A percentile compares a stretch with the other conserved stretches of the same genome.
Conservation (phyloP, 2,797 vertebrate genomes). For the Clarias fuscus region DNA sequence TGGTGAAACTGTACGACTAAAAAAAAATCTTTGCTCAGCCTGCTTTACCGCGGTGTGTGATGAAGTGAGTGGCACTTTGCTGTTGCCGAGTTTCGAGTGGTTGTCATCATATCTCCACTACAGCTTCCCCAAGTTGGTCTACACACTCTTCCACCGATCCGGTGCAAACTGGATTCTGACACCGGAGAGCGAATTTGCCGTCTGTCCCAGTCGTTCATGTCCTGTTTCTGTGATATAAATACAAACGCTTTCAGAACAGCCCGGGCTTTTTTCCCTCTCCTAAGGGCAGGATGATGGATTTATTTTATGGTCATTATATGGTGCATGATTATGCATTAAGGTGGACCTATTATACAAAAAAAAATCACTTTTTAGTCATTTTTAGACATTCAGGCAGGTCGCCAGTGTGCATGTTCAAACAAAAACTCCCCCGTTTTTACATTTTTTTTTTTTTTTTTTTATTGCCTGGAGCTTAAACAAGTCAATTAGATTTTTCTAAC, state of each 20-base stretch:
- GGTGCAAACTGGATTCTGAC: not conserved
- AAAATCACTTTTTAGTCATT: too few relatives aligned
- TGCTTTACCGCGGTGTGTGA: conserved; percentile 7
- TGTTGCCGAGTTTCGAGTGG: conserved; percentile 37
- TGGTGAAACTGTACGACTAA: not conserved
- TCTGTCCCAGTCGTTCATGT: not conserved
- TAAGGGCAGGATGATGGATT: not conserved
- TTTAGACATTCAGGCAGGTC: too few relatives aligned
- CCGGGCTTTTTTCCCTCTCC: not conserved
- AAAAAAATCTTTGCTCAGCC: not conserved
- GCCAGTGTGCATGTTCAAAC: too few relatives aligned
- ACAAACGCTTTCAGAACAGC: not conserved
- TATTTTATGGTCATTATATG: not conserved
- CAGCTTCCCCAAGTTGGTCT: conserved; percentile 24
- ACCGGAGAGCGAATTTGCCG: conserved; percentile 1
- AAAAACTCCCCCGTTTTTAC: too few relatives aligned
- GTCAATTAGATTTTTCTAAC: too few relatives aligned
- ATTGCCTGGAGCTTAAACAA: too few relatives aligned
- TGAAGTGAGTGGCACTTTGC: conserved; percentile 42
- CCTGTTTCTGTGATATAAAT: not conserved
- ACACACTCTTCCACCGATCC: conserved; percentile 10
- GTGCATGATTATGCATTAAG: not conserved
- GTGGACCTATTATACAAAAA: too few relatives aligned
- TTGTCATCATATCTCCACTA: conserved; percentile 41
- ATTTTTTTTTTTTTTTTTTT: too few relatives aligned